These are phyloP conservation scores for Zophobas atratus DNA, from an alignment of 1,140 invertebrate genomes.

Conservation along the genomic window DNA sequence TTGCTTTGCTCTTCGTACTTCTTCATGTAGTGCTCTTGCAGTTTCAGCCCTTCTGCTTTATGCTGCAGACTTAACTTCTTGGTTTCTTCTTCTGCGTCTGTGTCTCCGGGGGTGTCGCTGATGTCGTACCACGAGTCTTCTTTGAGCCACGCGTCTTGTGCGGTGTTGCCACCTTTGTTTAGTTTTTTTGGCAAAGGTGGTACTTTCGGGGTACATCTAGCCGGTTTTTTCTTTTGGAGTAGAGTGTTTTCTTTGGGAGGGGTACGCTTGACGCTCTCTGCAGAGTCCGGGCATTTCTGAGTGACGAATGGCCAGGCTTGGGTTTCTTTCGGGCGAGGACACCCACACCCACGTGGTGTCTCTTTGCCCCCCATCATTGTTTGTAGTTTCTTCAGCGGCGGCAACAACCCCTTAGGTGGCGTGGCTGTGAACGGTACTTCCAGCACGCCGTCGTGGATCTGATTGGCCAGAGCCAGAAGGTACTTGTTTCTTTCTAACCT, in stretches of 20 bases:
- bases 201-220: not conserved
- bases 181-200: not conserved
- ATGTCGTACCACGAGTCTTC: slow-evolving; percentile 5
- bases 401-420: slow-evolving; percentile 54
- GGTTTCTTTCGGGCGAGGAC: too few species aligned
- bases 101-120: not conserved
- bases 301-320: not conserved
- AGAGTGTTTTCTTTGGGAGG: not conserved
- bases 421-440: slow-evolving; percentile 61
- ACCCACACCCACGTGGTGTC: too few species aligned
- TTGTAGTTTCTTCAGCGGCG: not conserved
- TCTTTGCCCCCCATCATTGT: too few species aligned
- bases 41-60: not conserved
- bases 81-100: not conserved
- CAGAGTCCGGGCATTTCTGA: too few species aligned
- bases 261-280: too few species aligned
- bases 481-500: slow-evolving; percentile 65
- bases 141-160: not conserved
- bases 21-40: slow-evolving; percentile 2
- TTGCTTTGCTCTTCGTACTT: slow-evolving; percentile 20
- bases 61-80: slow-evolving; percentile 11
- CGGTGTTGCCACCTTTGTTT: not conserved
- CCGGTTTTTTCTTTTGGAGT: not conserved
- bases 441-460: slow-evolving; percentile 61
- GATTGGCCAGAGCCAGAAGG: slow-evolving; percentile 62